Conservation (phyloP, 2,113 vertebrate species). For the Micronycteris hirsuta region DNA sequence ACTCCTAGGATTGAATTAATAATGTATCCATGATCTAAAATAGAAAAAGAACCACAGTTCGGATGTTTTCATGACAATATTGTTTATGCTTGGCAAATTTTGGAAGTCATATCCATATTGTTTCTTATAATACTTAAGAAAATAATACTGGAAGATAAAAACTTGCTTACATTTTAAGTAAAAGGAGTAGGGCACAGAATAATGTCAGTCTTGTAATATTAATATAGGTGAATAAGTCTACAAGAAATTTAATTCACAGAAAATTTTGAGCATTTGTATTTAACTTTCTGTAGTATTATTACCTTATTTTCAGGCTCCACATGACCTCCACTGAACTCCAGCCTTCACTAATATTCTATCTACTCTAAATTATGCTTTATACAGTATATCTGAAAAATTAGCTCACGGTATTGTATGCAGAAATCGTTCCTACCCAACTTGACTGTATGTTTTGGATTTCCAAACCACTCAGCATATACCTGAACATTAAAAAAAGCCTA, state of each 20-base stretch:
- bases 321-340: background rate
- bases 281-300: background rate
- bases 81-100: background rate
- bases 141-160: background rate
- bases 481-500: background rate
- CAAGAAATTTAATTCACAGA: background rate
- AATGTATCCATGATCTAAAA: background rate
- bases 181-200: background rate
- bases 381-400: background rate
- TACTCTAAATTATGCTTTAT: background rate
- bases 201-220: background rate
- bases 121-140: background rate
- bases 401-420: background rate
- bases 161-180: background rate
- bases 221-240: background rate
- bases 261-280: background rate
- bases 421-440: background rate
- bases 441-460: background rate
- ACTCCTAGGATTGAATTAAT: background rate
- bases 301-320: background rate
- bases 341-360: background rate
- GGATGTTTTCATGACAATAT: background rate
- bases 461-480: background rate
- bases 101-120: background rate
- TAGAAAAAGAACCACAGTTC: background rate